Evolutionary conservation across 2,888 invertebrate species (phyloP), one percentile per base, ranked within the genome.

Genomic region (Lobophora halterata): DNA sequence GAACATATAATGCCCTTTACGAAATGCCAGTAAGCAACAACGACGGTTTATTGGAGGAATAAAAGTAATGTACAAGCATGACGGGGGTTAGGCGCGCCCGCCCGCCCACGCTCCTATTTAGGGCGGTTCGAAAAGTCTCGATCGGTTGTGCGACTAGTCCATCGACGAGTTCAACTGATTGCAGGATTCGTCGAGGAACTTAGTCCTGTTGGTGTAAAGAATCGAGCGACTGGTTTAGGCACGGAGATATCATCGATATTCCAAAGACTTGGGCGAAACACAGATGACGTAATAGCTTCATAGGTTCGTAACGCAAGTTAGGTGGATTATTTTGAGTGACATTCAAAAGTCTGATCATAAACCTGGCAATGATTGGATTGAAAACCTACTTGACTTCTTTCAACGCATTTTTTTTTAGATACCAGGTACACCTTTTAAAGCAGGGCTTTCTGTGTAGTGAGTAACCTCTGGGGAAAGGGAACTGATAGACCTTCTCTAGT

Each of bases 1-100:
- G 12, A 23, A 21, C n/a, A n/a, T n/a, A n/a, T 13, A 26, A 27
- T 26, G 26, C 20, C 19, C 9, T 18, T 7, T 18, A 17, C 18
- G 28, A 30, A 26, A 33, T 26, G 29, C 9, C 21, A 38, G 43
- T 33, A 37, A 38, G 62, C 55, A 65, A 61, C 60, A 59, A 51
- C 26, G 42, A 44, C 46, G 41, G 43, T 49, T 52, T 55, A 54
- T 52, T 40, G 50, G 47, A 63, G 59, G 47, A 52, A 63, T 58
- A 57, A 58, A 56, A 61, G 52, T 55, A 44, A 52, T 52, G 61
- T 42, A 37, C 29, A 29, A 41, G 28, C 32, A 20, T 12, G 11
- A 36, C 43, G 24, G 49, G 57, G 63, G 50, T 42, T 40, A 52
- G 53, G 62, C 55, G 52, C 58, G 47, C 59, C n/a, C 67, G 23